phyloP scores from a whole-genome alignment of 2,888 invertebrate genomes.

The Lasius platythorax region DNA sequence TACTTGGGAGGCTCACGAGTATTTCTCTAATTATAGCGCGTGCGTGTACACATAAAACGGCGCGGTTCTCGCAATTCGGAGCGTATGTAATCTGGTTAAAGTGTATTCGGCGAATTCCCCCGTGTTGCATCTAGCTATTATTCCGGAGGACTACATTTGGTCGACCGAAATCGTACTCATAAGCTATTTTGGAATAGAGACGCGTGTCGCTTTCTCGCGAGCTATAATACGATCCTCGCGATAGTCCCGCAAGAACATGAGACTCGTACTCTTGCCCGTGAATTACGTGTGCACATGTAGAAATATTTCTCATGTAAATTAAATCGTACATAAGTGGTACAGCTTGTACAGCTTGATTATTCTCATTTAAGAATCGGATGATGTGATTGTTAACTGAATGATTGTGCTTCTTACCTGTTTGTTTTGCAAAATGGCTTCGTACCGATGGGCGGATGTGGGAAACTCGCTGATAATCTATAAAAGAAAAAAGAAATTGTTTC shows the following conservation, averaged over 20 bases:
- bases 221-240: constrained; percentile 26
- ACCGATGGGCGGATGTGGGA: neutral
- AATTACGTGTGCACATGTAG: neutral
- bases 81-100: constrained; percentile 56
- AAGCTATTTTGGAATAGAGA: constrained; percentile 40
- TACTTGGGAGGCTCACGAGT: constrained; percentile 44
- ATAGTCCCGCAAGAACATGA: constrained; percentile 18
- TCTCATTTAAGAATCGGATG: neutral
- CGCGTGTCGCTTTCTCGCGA: constrained; percentile 28
- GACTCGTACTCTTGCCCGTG: neutral
- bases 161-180: constrained; percentile 43
- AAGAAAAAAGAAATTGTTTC: neutral
- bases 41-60: constrained; percentile 54
- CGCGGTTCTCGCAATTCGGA: constrained; percentile 47
- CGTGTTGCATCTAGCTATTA: constrained; percentile 40
- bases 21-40: constrained; percentile 51
- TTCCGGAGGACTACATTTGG: constrained; percentile 40
- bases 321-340: neutral
- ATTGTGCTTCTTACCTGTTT: neutral
- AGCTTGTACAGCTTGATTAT: constrained; percentile 2
- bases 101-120: constrained; percentile 31
- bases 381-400: neutral
- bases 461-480: neutral
- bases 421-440: constrained; percentile 10
- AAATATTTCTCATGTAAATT: neutral